A percentile compares a stretch with the other conserved stretches of the same genome.
Conservation (phyloP, 2,113 vertebrate genomes). For the Halcyon malimbica region DNA sequence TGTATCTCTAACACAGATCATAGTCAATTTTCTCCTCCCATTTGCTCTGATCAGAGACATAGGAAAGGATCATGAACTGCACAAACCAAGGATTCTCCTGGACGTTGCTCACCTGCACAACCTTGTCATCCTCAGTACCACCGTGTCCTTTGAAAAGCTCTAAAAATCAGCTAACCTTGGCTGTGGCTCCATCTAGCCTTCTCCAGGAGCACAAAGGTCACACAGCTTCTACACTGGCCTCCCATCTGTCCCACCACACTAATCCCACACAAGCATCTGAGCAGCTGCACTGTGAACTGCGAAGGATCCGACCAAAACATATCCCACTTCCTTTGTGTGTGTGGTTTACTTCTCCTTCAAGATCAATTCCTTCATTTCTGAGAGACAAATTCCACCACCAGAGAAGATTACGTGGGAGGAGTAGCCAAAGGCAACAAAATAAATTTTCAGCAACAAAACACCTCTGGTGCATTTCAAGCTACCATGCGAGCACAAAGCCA, state of each 20-base stretch:
- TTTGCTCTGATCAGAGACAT: neutral
- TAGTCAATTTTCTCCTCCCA: neutral
- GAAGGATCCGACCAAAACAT: neutral
- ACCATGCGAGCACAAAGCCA: neutral
- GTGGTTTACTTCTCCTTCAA: neutral
- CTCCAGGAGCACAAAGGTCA: neutral
- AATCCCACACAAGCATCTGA: neutral
- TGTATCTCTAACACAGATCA: neutral
- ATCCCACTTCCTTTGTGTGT: accelerated
- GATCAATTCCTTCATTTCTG: neutral
- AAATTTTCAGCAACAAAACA: neutral
- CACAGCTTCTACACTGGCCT: neutral
- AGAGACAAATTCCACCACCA: neutral
- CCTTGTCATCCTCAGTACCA: neutral
- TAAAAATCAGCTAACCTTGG: neutral
- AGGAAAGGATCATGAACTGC: neutral
- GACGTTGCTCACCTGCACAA: neutral
- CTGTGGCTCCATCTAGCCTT: neutral
- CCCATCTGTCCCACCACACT: neutral
- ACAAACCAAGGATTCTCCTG: neutral
- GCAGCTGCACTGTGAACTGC: neutral
- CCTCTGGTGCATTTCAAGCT: neutral
- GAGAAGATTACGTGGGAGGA: neutral
- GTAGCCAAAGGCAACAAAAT: neutral
- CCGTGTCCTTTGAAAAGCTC: neutral